Percentiles rank a stretch among this genome's conserved stretches.
phyloP scores from a whole-genome alignment of 2,113 vertebrate genomes.

The Haemorhous mexicanus region DNA sequence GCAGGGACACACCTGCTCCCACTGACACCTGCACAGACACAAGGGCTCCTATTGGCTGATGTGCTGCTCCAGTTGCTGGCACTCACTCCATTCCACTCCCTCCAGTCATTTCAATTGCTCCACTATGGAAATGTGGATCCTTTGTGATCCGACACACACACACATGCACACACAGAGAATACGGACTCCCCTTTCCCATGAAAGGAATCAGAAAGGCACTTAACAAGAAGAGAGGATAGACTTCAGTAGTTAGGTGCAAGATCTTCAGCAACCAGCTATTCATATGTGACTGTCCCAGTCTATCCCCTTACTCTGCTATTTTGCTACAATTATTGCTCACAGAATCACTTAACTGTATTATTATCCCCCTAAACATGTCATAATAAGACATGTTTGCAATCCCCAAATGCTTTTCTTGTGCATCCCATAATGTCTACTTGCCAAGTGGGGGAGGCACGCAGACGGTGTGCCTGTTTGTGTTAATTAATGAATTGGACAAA shows the following conservation, averaged over 20 bases:
- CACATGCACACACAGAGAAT: not conserved
- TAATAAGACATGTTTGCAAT: not conserved
- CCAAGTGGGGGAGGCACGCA: accelerated
- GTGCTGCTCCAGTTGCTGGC: not conserved
- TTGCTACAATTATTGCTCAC: not conserved
- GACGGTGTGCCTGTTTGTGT: not conserved
- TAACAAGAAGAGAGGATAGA: not conserved
- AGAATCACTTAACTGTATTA: not conserved
- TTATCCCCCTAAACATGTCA: not conserved
- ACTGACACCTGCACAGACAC: too few species aligned
- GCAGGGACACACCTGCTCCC: too few species aligned
- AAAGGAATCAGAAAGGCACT: not conserved
- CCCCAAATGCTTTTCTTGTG: not conserved
- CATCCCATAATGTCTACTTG: not conserved
- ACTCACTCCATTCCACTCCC: not conserved
- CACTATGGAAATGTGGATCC: not conserved
- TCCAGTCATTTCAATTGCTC: not conserved
- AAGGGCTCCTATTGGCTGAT: accelerated
- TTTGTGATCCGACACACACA: not conserved
- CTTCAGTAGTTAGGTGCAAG: not conserved
- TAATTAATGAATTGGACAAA: not conserved
- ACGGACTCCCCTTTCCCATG: not conserved
- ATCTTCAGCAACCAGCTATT: not conserved
- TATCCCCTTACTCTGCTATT: not conserved
- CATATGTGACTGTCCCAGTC: not conserved